These are phyloP conservation scores for Phengaris arion DNA, from an alignment of 2,888 invertebrate genomes.

Conservation along the genomic window DNA sequence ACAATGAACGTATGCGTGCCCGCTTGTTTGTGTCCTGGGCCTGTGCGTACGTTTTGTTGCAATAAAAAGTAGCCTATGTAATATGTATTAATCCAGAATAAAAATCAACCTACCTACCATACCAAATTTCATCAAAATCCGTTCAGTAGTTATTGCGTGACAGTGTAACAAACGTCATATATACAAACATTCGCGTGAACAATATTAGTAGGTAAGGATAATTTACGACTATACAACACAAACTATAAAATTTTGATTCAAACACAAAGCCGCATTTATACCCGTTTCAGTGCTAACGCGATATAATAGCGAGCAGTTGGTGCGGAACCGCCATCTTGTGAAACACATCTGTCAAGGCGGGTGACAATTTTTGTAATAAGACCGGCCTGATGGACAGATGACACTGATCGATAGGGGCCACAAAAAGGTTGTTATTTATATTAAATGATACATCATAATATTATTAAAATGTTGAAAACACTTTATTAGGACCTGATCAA, in stretches of 20 bases:
- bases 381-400: constrained; percentile 18
- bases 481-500: background rate
- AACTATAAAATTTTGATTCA: constrained; percentile 10
- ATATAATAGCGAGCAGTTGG: background rate
- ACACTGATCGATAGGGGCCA: background rate
- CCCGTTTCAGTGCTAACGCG: background rate
- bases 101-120: too few relatives aligned
- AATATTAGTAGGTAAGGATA: background rate
- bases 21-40: too few relatives aligned
- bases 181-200: too few relatives aligned
- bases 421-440: background rate
- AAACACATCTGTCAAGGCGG: constrained; percentile 19
- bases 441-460: background rate
- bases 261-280: constrained; percentile 11
- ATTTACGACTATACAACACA: constrained; percentile 1
- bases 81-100: too few relatives aligned
- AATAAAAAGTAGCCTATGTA: too few relatives aligned
- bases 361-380: constrained; percentile 23
- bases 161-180: too few relatives aligned
- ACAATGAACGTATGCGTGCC: too few relatives aligned
- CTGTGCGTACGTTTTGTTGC: too few relatives aligned
- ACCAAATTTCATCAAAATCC: too few relatives aligned
- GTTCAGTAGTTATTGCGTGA: too few relatives aligned
- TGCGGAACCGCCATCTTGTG: constrained; percentile 1
- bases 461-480: background rate